phyloP scores from a whole-genome alignment of 1,140 invertebrate species.

The Acyrthosiphon pisum region DNA sequence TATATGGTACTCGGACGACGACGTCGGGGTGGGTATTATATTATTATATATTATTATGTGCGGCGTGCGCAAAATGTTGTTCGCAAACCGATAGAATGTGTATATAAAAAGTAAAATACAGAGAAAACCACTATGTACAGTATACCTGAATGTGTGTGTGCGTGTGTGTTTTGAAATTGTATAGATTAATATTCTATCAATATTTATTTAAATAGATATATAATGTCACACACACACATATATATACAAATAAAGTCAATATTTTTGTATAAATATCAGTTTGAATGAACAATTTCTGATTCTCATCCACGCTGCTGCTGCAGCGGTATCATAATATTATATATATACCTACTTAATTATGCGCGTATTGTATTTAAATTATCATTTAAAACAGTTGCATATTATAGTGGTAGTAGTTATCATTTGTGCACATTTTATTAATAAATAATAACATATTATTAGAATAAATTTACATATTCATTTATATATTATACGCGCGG shows the following conservation, averaged over 20 bases:
- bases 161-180: not conserved
- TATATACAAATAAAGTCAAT: conserved; percentile 10
- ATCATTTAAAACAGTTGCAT: conserved; percentile 25
- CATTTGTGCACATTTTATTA: conserved; percentile 33
- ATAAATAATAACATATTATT: not conserved
- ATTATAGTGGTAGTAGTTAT: not conserved
- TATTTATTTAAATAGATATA: conserved; percentile 7
- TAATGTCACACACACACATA: not conserved
- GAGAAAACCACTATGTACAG: not conserved
- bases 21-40: not conserved
- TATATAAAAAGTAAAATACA: not conserved
- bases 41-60: not conserved
- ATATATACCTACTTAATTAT: not conserved
- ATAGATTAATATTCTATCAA: conserved; percentile 20
- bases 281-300: conserved; percentile 6
- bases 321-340: not conserved
- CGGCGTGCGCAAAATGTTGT: not conserved
- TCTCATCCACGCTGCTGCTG: not conserved
- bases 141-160: not conserved
- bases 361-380: conserved; percentile 37
- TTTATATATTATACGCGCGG: no score
- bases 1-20: not conserved
- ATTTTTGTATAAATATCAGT: not conserved
- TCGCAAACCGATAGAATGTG: not conserved
- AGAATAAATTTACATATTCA: not conserved